Conservation (phyloP, 2,113 vertebrate species). For the Suncus etruscus region DNA sequence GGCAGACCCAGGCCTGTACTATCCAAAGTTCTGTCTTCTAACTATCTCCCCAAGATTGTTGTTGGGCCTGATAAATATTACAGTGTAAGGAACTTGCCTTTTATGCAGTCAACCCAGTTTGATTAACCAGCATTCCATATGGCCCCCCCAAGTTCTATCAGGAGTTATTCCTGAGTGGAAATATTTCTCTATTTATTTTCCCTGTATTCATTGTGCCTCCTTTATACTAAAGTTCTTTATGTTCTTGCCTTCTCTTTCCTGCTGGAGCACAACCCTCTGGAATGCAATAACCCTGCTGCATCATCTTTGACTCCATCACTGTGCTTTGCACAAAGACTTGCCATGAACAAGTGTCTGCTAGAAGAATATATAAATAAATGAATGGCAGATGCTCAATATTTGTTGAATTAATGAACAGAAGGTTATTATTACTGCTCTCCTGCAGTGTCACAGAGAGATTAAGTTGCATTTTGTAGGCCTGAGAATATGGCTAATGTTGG, state of each 20-base stretch:
- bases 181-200: not conserved
- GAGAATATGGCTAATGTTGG: not conserved
- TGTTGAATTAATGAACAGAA: slow-evolving; percentile 60
- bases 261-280: not conserved
- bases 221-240: not conserved
- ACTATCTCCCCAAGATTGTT: not conserved
- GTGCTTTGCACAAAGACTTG: slow-evolving; percentile 55
- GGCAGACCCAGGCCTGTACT: too few species aligned
- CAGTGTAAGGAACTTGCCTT: too few species aligned
- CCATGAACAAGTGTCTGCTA: not conserved
- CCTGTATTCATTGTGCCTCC: not conserved
- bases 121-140: too few species aligned
- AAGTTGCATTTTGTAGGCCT: slow-evolving; percentile 58
- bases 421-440: slow-evolving; percentile 44
- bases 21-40: not conserved
- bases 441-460: slow-evolving; percentile 49
- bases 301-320: slow-evolving; percentile 60
- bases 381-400: slow-evolving; percentile 55
- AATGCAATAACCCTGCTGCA: not conserved
- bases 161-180: not conserved
- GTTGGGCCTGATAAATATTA: too few species aligned
- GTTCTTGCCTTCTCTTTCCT: not conserved
- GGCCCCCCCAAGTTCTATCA: too few species aligned
- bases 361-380: slow-evolving; percentile 59
- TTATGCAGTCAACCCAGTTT: too few species aligned